These are phyloP conservation scores for Periphyllus acericola DNA, from an alignment of 2,888 invertebrate genomes.

Conservation along the genomic window DNA sequence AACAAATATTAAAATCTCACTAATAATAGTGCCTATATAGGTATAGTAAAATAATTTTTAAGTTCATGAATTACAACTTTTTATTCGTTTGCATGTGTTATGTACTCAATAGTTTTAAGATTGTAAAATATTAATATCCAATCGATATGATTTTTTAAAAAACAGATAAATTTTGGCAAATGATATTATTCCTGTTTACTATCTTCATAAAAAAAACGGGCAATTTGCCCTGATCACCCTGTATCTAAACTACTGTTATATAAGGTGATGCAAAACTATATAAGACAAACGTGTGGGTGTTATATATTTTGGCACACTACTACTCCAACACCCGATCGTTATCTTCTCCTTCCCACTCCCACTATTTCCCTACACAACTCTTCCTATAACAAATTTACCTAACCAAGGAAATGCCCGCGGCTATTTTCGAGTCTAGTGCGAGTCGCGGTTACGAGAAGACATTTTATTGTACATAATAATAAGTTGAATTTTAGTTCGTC, in stretches of 20 bases:
- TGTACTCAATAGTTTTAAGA: slow-evolving; percentile 20
- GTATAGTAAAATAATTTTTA: background rate
- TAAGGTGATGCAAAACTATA: slow-evolving; percentile 55
- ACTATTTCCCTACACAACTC: slow-evolving; percentile 50
- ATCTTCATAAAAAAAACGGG: slow-evolving; percentile 46
- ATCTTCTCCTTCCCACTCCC: slow-evolving; percentile 58
- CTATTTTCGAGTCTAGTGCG: slow-evolving; percentile 61
- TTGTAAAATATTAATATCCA: slow-evolving; percentile 47
- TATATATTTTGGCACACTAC: slow-evolving; percentile 56
- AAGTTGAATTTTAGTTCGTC: slow-evolving; percentile 35
- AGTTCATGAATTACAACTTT: slow-evolving; percentile 17
- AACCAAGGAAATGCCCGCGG: slow-evolving; percentile 58
- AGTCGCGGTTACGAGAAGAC: slow-evolving; percentile 56
- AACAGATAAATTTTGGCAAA: slow-evolving; percentile 44
- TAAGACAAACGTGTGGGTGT: slow-evolving; percentile 52
- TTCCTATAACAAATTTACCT: slow-evolving; percentile 52
- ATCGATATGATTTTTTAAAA: slow-evolving; percentile 50
- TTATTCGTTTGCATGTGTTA: background rate
- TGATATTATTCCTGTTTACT: slow-evolving; percentile 49
- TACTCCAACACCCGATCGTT: slow-evolving; percentile 54
- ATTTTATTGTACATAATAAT: slow-evolving; percentile 37
- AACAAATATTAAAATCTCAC: background rate
- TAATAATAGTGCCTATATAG: no score
- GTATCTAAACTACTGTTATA: slow-evolving; percentile 46
- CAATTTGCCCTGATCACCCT: slow-evolving; percentile 59